A percentile compares a stretch with the other conserved stretches of the same genome.
Evolutionary conservation across 2,113 vertebrate species (phyloP).

Genomic region (Oreamnos americanus): DNA sequence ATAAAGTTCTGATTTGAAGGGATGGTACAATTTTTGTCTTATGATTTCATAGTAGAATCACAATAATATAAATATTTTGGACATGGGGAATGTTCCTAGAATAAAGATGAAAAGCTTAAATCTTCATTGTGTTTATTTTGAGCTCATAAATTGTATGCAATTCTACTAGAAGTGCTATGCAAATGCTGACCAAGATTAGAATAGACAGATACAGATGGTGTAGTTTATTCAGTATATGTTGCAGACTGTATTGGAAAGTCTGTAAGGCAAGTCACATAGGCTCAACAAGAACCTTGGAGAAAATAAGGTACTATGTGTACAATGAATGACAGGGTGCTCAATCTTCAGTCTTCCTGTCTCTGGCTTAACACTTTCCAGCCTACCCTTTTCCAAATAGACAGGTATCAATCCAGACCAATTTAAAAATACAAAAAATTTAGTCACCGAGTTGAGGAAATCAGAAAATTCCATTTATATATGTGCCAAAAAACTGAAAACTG

Average conservation of each 20-base stretch:
- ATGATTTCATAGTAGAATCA: not conserved
- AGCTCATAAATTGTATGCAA: not conserved
- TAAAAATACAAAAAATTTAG: not conserved
- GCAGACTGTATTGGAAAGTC: not conserved
- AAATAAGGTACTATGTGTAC: not conserved
- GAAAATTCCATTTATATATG: not conserved
- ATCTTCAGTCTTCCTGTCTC: not conserved
- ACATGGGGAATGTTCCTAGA: not conserved
- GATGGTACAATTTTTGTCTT: not conserved
- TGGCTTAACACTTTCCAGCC: not conserved
- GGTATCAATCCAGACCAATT: not conserved
- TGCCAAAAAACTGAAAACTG: not conserved
- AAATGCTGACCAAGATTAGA: not conserved
- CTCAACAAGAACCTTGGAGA: not conserved
- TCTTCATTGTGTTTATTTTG: not conserved
- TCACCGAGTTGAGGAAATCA: not conserved
- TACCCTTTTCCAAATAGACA: not conserved
- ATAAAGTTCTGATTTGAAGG: not conserved
- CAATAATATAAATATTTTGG: not conserved
- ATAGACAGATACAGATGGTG: not conserved
- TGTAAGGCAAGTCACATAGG: not conserved
- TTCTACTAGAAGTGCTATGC: not conserved
- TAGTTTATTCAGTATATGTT: not conserved
- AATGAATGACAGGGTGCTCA: not conserved
- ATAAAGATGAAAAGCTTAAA: not conserved